Base-by-base conservation (phyloP, 1,140 invertebrate species). In the Oedothorax gibbosus region DNA sequence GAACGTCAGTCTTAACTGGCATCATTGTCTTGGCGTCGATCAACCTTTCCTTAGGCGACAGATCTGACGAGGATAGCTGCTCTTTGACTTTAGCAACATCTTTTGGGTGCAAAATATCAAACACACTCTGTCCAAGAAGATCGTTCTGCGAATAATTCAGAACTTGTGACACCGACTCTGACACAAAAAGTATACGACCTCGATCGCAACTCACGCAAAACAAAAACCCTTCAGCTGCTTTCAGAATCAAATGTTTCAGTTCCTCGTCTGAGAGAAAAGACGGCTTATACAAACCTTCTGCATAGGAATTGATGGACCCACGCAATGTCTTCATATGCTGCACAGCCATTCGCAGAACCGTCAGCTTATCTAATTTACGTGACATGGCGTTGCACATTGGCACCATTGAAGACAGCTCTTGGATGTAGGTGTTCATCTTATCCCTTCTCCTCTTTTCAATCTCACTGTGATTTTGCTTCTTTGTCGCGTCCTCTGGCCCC, bases 381-480 rank as follows among this genome's bases (percentile, higher is more conserved):
- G 95, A 94, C 95, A 97, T 96, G 0, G 95, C 95, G 88, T 95
- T 94, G 89, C 97, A 98, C 95, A 97, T 97, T 0, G 97, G 97
- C 10, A 99, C 93, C 93, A 98, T 95, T 2, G 94, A 92, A 51
- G 96, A 96, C 53, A 99, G 89, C 90, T 98, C 96, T 0, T 94
- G 94, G 84, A 99, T 98, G 90, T 97, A 98, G 0, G 94, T 96
- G 90, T 98, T 98, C 97, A 98, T 98, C 90, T 98, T 98, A 89
- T 99, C 97, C 18, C 97, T 92, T 5, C 97, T 92, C 0, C 97
- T 91, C 89, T 98, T 98, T 90, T 99, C 97, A 85, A 99, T 98
- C 91, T 98, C 96, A 90, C 96, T 98, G 90, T 99, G 97, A 90
- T 98, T 98, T 90, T 97, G 95, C 18, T 82, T 87, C 15, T 85